Base-by-base conservation (phyloP, 1,140 invertebrate species). In the Physella acuta region DNA sequence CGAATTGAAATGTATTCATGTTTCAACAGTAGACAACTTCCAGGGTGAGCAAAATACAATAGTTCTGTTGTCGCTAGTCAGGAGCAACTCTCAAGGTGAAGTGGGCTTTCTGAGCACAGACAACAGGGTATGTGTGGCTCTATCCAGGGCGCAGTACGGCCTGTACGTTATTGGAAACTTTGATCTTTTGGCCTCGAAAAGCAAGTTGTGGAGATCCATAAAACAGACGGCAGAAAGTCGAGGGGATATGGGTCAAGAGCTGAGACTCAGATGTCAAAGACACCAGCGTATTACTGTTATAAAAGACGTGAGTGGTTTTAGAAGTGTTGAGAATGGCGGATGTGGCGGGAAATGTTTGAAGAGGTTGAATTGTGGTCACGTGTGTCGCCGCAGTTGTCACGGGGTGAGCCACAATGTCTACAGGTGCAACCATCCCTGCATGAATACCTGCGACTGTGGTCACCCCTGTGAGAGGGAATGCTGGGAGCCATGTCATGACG, bases 11-110 rank as follows among this genome's bases (percentile, higher is more conserved):
- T 75, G 74, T 17, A 73, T 85, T 3, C 65, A 76, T 60, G 87
- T 93, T 26, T 88, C 88, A 39, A 88, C 89, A 4, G 89, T 94
- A 0, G 93, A 95, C 79, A 93, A 92, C 69, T 84, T 72, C 63
- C 81, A 84, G 86, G 93, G 93, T 0, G 91, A 94, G 80, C 93
- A 95, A 84, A 91, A 90, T 44, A 90, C 92, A 72, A 93, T 95
- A 36, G 91, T 95, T 68, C 76, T 95, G 1, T 77, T 95, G 5
- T 94, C 93, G 0, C 84, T 95, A 4, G 93, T 95, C 0, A 85
- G 93, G 69, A 93, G 90, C 79, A 84, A 84, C 68, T 66, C 79
- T 1, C 82, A 89, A 4, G 86, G 86, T 17, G 88, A 87, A 31
- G 89, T 94, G 77, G 94, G 93, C 2, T 95, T 94, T 85, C 81